phyloP scores from a whole-genome alignment of 2,888 invertebrate species.

The Agapetus fuscipes region DNA sequence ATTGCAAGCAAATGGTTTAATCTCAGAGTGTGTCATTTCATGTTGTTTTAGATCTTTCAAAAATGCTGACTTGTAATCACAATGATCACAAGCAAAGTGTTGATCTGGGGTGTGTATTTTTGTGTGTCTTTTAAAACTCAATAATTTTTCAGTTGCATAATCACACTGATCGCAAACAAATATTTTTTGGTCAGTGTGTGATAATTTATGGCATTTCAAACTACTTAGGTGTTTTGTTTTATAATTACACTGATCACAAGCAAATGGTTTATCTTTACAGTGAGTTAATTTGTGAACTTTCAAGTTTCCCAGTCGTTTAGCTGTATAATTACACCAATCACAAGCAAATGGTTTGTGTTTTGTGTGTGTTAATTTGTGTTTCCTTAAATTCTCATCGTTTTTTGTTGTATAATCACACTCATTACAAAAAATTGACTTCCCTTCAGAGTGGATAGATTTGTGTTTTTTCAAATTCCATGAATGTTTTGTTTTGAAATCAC shows the following conservation, averaged over 20 bases:
- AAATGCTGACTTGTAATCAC: background rate
- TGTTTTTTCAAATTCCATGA: too few relatives aligned
- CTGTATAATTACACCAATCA: background rate
- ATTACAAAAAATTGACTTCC: conserved; percentile 8
- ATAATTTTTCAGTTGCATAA: background rate
- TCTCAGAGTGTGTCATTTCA: background rate
- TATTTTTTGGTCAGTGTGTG: background rate
- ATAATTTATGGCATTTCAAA: background rate
- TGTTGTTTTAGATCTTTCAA: background rate
- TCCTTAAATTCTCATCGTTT: background rate
- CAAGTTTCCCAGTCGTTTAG: background rate
- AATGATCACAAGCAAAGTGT: background rate
- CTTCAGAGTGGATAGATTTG: conserved; percentile 25
- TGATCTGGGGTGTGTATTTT: background rate
- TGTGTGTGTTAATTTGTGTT: conserved; percentile 2
- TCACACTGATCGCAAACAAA: background rate
- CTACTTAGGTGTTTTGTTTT: background rate
- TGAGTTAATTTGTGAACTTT: background rate
- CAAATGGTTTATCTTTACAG: background rate
- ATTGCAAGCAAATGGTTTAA: background rate
- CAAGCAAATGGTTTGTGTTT: background rate
- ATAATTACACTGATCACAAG: background rate
- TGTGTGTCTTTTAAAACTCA: background rate
- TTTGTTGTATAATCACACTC: background rate
- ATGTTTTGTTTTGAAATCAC: too few relatives aligned